Base-by-base conservation (phyloP, 2,888 invertebrate genomes). In the Mystacides longicornis region DNA sequence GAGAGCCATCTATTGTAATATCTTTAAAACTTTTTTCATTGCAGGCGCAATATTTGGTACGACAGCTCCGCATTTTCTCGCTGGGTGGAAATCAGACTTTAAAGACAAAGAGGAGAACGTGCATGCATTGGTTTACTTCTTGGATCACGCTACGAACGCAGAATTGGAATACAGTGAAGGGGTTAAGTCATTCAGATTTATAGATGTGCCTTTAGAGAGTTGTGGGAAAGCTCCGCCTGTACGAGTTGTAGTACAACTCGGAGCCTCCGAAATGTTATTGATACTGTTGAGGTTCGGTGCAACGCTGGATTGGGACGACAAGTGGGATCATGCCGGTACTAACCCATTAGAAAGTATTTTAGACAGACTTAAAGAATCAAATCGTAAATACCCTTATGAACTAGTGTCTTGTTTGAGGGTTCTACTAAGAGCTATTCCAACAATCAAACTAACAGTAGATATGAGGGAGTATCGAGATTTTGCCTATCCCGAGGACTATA, bases 41-140 rank as follows among this genome's bases (percentile, higher is more conserved):
- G 69, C 83, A 65, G 91, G 91, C 2, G 89, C 91, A 9, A 80
- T 92, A 59, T 88, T 91, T 64, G 92, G 92, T 0, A 83, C 85
- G 23, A 81, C 84, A 65, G 89, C 89, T 1, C 87, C 91, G 0
- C 86, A 89, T 65, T 87, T 89, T 63, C 75, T 92, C 60, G 87
- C 89, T 1, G 91, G 91, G 3, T 91, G 91, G 91, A 88, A 89
- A 65, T 89, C 91, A 62, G 91, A 92, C 69, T 91, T 89, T 65
- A 79, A 79, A 62, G 82, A 82, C 65, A 79, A 85, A 68, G 86
- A 89, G 66, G 91, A 92, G 65, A 89, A 89, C 64, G 72, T 89
- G 1, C 79, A 83, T 57, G 91, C 89, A 0, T 69, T 89, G 63
- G 81, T 86, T 0, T 92, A 83, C 68, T 91, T 87, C 68, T 66